phyloP scores from a whole-genome alignment of 2,113 vertebrate genomes.

The Rhagologus leucostigma region DNA sequence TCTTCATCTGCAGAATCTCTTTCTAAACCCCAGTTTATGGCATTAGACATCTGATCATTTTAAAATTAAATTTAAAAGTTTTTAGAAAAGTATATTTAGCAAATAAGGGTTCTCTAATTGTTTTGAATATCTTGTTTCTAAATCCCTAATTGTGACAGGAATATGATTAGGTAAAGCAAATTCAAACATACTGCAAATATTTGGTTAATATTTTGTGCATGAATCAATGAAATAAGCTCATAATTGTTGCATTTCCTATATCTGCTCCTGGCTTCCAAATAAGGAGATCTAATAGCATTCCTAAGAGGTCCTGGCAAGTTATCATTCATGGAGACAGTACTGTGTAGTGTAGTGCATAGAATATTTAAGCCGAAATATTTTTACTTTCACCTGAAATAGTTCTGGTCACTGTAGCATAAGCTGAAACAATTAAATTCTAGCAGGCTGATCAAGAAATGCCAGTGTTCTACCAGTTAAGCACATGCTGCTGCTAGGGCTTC shows the following conservation, averaged over 20 bases:
- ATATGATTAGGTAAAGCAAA: conserved; percentile 31
- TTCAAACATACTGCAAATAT: not conserved
- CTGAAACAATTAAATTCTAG: not conserved
- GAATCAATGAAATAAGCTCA: conserved; percentile 43
- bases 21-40: not conserved
- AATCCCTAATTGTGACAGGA: not conserved
- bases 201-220: conserved; percentile 23
- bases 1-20: not conserved
- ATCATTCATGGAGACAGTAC: not conserved
- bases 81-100: not conserved
- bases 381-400: not conserved
- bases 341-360: not conserved
- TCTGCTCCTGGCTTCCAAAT: conserved; percentile 9
- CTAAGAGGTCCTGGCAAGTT: not conserved
- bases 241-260: conserved; percentile 16
- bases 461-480: not conserved
- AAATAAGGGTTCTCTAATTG: not conserved
- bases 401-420: not conserved
- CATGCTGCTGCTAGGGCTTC: not conserved
- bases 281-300: not conserved
- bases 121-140: not conserved
- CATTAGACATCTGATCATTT: not conserved
- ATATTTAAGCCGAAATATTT: not conserved
- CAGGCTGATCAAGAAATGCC: not conserved
- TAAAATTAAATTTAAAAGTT: not conserved